A percentile compares a stretch with the other conserved stretches of the same genome.
Evolutionary conservation across 2,113 vertebrate genomes (phyloP).

Genomic region (Lichenostomus cassidix): DNA sequence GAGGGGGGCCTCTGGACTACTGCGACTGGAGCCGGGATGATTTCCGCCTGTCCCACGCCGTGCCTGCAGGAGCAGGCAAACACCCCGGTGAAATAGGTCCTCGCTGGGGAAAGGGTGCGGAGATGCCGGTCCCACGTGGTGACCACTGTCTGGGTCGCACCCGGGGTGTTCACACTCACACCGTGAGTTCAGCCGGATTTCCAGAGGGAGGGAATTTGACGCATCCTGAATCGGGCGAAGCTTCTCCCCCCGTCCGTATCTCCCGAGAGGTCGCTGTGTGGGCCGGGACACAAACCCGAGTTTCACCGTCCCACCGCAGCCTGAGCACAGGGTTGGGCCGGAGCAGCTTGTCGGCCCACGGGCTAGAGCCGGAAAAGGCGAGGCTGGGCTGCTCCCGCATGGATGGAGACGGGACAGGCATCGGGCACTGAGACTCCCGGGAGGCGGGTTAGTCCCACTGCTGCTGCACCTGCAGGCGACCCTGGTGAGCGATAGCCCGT

Average conservation of each 20-base stretch:
- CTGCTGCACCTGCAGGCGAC: too few species aligned
- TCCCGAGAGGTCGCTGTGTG: too few species aligned
- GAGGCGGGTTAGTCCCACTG: too few species aligned
- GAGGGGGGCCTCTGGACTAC: neutral
- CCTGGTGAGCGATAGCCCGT: too few species aligned
- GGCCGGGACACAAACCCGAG: too few species aligned
- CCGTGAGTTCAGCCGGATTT: neutral
- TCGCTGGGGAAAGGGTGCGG: too few species aligned
- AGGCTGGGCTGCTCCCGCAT: too few species aligned
- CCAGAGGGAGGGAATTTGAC: neutral
- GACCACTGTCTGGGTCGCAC: neutral
- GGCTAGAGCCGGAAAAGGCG: neutral
- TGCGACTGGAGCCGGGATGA: neutral
- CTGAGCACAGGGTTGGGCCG: neutral
- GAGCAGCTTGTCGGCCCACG: neutral
- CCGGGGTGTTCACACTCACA: too few species aligned
- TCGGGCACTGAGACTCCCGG: rapidly evolving
- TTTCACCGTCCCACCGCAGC: neutral
- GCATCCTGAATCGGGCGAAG: rapidly evolving
- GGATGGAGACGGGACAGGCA: too few species aligned
- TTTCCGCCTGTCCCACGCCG: too few species aligned
- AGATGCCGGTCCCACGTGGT: too few species aligned
- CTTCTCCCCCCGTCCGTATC: neutral
- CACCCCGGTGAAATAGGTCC: neutral
- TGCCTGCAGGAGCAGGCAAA: neutral